phyloP scores from a whole-genome alignment of 1,140 invertebrate genomes.

The Cherax quadricarinatus region DNA sequence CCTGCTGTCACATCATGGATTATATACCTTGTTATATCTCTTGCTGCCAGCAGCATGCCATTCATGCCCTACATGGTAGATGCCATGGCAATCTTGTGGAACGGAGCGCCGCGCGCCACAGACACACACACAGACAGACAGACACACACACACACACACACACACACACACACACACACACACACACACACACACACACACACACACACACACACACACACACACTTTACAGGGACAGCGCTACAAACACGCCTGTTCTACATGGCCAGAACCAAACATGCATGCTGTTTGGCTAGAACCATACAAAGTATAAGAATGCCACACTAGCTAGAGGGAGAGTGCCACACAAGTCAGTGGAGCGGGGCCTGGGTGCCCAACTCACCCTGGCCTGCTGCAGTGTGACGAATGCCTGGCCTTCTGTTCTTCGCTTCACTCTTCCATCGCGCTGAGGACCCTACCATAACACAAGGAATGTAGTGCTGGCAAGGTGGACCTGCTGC shows the following conservation, averaged over 20 bases:
- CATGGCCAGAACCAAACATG: neutral
- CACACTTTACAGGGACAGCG: neutral
- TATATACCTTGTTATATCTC: no score
- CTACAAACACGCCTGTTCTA: no score
- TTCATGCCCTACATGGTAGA: no score
- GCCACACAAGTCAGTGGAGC: slow-evolving; percentile 1
- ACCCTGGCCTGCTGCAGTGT: slow-evolving; percentile 54
- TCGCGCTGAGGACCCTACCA: slow-evolving; percentile 37
- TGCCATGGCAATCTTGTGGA: no score
- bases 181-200: slow-evolving; percentile 23
- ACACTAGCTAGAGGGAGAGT: neutral
- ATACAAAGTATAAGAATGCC: neutral
- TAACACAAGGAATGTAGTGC: slow-evolving; percentile 15
- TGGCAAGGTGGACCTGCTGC: neutral
- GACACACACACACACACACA: neutral
- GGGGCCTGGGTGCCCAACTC: slow-evolving; percentile 8
- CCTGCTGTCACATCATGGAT: no score
- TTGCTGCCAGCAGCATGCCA: no score
- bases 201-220: slow-evolving; percentile 32
- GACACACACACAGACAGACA: neutral
- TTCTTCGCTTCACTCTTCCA: slow-evolving; percentile 45
- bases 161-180: slow-evolving; percentile 8
- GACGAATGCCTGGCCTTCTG: slow-evolving; percentile 61
- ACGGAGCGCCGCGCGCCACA: neutral
- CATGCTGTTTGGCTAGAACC: neutral